phyloP scores from a whole-genome alignment of 2,113 vertebrate species.

The Pollimyrus isidori region DNA sequence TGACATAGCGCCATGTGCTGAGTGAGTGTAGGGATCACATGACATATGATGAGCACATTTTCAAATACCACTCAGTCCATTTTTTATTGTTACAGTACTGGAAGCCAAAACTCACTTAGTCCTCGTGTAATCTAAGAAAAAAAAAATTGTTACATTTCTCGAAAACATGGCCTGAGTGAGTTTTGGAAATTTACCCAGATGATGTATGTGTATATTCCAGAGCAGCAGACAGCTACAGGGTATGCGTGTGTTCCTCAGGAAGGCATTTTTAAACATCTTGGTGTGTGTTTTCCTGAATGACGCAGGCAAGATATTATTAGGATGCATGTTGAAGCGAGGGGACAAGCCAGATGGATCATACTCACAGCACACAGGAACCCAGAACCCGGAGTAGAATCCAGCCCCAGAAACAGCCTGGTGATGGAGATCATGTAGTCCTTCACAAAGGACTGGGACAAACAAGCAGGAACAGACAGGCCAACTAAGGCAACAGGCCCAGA shows the following conservation, averaged over 20 bases:
- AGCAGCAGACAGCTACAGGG: background rate
- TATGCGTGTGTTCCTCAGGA: background rate
- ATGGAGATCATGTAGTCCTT: conserved; percentile 81
- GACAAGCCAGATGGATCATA: conserved; percentile 14
- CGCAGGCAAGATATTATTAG: background rate
- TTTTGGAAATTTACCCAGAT: background rate
- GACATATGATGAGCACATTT: background rate
- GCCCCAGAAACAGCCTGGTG: conserved; percentile 65
- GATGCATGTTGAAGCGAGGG: background rate
- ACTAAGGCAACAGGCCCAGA: background rate
- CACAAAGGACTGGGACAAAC: conserved; percentile 62
- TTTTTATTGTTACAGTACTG: background rate
- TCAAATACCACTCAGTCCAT: background rate
- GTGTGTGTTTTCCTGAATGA: background rate
- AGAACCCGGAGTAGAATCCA: conserved; percentile 72
- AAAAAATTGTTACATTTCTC: background rate
- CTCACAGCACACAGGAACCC: conserved; percentile 72
- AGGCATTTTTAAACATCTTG: background rate
- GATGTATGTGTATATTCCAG: background rate
- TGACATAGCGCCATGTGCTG: background rate
- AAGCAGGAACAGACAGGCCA: background rate
- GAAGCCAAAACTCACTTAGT: background rate
- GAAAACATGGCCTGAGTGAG: background rate
- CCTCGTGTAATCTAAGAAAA: background rate
- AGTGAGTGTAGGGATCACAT: background rate